Percentiles rank a stretch among this genome's conserved stretches.
phyloP scores from a whole-genome alignment of 2,888 invertebrate species.

The Theretra japonica region DNA sequence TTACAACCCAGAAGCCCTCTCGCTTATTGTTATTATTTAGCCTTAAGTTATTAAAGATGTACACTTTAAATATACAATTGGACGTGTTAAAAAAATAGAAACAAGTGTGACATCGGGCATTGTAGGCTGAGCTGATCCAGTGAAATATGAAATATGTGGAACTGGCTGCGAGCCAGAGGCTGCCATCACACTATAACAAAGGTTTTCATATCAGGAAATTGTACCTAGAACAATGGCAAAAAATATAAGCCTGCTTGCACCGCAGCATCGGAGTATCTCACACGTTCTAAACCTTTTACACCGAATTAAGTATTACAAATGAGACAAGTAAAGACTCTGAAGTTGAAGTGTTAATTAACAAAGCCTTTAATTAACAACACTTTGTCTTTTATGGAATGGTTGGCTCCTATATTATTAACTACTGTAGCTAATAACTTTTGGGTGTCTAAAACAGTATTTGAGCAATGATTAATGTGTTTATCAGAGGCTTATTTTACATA shows the following conservation, averaged over 20 bases:
- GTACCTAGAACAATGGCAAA: constrained; percentile 74
- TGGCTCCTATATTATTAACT: no score
- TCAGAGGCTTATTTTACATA: no score
- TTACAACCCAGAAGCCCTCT: no score
- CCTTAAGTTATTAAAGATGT: neutral
- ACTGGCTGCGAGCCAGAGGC: constrained; percentile 76
- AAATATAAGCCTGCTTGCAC: constrained; percentile 65
- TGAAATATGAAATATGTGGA: constrained; percentile 80
- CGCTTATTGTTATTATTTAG: no score
- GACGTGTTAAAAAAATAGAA: constrained; percentile 35
- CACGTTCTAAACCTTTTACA: constrained; percentile 50
- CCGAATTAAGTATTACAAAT: constrained; percentile 27
- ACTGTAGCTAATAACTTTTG: neutral
- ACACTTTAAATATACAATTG: neutral
- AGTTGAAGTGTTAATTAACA: neutral
- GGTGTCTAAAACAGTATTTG: no score
- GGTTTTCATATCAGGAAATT: constrained; percentile 79
- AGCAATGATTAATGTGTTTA: no score
- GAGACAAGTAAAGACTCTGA: neutral
- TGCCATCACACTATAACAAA: constrained; percentile 77
- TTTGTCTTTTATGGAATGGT: neutral
- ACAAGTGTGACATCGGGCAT: constrained; percentile 61
- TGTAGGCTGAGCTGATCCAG: constrained; percentile 74
- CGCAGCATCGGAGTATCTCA: constrained; percentile 50
- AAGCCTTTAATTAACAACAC: neutral